A percentile compares a stretch with the other conserved stretches of the same genome.
These are phyloP conservation scores for Potamarius usumacintae DNA, from an alignment of 2,113 vertebrate genomes.

Conservation along the genomic window DNA sequence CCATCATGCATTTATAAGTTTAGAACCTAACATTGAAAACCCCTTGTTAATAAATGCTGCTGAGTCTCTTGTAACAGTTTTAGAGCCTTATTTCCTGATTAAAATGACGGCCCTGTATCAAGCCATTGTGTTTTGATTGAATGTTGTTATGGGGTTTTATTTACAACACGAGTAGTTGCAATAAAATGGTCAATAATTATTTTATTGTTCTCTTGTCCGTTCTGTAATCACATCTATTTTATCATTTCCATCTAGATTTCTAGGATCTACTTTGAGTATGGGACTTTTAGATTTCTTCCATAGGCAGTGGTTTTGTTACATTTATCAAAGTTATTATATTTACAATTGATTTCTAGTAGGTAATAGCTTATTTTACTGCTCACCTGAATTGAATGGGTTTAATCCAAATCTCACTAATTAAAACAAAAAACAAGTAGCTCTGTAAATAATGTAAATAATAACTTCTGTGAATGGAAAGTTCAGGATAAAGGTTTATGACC, in stretches of 20 bases:
- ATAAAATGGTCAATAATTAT: constrained; percentile 61
- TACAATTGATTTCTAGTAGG: background rate
- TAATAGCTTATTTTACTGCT: background rate
- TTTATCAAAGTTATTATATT: background rate
- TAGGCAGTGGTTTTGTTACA: background rate
- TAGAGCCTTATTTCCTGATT: constrained; percentile 12
- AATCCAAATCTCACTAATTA: background rate
- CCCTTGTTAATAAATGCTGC: constrained; percentile 16
- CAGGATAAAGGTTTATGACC: background rate
- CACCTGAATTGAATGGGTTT: background rate
- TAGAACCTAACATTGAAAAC: background rate
- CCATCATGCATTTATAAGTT: background rate
- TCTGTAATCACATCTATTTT: background rate
- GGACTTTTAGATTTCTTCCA: background rate
- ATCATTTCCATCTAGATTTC: background rate
- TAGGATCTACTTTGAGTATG: background rate
- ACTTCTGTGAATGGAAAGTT: background rate
- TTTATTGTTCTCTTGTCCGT: constrained; percentile 20
- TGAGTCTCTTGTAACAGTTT: constrained; percentile 12
- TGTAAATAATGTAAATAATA: background rate
- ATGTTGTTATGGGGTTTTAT: constrained; percentile 47
- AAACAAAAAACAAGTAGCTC: background rate
- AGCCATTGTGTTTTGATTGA: constrained; percentile 35
- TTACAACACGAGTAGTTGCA: constrained; percentile 64
- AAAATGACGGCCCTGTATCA: constrained; percentile 9